phyloP scores from a whole-genome alignment of 2,797 vertebrate genomes.

The Phataginus tricuspis region DNA sequence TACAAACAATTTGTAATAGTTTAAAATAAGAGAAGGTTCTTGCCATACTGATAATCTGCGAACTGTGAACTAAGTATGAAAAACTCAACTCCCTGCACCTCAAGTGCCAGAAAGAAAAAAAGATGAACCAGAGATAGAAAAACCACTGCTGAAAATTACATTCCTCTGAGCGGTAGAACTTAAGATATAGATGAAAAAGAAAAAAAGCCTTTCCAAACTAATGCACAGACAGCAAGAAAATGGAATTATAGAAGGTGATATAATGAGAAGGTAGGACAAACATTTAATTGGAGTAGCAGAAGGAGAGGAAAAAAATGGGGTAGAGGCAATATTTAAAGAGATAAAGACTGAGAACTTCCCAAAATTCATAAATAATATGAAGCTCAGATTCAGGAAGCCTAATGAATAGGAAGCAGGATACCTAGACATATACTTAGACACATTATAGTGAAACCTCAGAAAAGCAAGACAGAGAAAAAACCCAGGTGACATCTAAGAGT shows the following conservation, averaged over 20 bases:
- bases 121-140: neutral
- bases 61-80: neutral
- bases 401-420: neutral
- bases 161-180: neutral
- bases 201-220: neutral
- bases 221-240: neutral
- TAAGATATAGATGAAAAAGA: neutral
- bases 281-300: neutral
- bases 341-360: neutral
- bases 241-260: neutral
- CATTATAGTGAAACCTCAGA: too few species aligned
- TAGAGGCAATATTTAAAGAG: neutral
- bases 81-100: neutral
- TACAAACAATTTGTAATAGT: neutral
- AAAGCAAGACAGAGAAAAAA: too few species aligned
- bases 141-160: neutral
- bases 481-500: too few species aligned
- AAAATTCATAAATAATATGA: neutral
- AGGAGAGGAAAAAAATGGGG: neutral
- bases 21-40: neutral
- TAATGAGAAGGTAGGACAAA: neutral
- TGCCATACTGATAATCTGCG: neutral
- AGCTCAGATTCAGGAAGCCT: neutral
- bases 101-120: neutral
- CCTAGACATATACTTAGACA: too few species aligned